These are phyloP conservation scores for Malurus cyaneus DNA, from an alignment of 2,113 vertebrate genomes.

Conservation along the genomic window DNA sequence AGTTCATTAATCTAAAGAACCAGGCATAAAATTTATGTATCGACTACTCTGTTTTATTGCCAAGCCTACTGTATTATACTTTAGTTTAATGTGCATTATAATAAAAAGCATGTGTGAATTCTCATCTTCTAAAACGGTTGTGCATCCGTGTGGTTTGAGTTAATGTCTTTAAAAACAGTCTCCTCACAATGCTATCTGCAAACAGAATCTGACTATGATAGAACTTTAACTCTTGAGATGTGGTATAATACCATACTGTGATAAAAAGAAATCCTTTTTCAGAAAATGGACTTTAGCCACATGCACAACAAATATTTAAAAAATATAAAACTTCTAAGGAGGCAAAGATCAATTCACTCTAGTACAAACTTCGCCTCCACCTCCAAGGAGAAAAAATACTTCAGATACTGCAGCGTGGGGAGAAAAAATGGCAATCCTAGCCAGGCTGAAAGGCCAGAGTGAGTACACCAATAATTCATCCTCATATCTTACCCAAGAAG, in stretches of 20 bases:
- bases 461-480: background rate
- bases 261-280: background rate
- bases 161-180: conserved; percentile 58
- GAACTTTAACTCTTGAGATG: conserved; percentile 55
- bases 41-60: conserved; percentile 44
- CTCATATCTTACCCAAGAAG: background rate
- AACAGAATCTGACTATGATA: conserved; percentile 54
- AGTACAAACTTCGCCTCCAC: background rate
- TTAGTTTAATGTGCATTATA: conserved; percentile 51
- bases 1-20: conserved; percentile 53
- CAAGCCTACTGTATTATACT: conserved; percentile 63
- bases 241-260: background rate
- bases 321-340: background rate
- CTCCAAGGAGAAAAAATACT: background rate
- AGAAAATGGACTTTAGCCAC: background rate
- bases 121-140: conserved; percentile 44
- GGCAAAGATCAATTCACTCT: background rate
- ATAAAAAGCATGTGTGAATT: conserved; percentile 65
- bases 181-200: conserved; percentile 51
- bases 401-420: background rate
- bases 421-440: background rate
- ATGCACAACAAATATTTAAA: background rate
- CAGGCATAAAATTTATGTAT: conserved; percentile 56
- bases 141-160: conserved; percentile 65
- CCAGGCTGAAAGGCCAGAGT: background rate